A percentile compares a stretch with the other conserved stretches of the same genome.
Evolutionary conservation across 1,140 invertebrate genomes (phyloP).

Genomic region (Plutomurus gul): DNA sequence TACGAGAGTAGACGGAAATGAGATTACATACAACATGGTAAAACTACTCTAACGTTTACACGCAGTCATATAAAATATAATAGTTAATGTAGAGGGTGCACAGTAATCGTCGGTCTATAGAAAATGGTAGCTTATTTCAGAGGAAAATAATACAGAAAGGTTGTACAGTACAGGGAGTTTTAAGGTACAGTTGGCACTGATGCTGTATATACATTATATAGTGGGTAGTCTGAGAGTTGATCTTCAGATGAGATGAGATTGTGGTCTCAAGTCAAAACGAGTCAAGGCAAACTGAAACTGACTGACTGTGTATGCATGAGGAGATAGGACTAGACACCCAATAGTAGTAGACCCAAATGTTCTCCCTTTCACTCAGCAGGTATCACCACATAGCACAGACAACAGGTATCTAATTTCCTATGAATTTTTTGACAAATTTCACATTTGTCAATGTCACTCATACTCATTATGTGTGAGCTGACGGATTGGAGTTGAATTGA

Average conservation of each 20-base stretch:
- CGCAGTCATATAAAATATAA: too few relatives aligned
- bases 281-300: conserved; percentile 18
- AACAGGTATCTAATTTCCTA: conserved; percentile 40
- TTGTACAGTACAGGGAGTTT: background rate
- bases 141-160: too few relatives aligned
- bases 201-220: too few relatives aligned
- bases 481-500: too few relatives aligned
- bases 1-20: too few relatives aligned
- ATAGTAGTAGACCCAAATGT: background rate
- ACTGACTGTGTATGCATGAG: too few relatives aligned
- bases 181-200: too few relatives aligned
- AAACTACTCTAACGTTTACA: too few relatives aligned
- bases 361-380: conserved; percentile 25
- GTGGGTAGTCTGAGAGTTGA: background rate
- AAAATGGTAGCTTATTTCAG: too few relatives aligned
- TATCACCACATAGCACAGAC: background rate
- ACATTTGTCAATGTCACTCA: conserved; percentile 41
- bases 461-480: background rate
- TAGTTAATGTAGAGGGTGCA: too few relatives aligned
- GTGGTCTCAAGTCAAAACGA: background rate
- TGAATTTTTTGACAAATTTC: conserved; percentile 30
- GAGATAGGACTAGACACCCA: background rate
- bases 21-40: background rate
- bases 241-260: conserved; percentile 6
- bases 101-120: too few relatives aligned